Evolutionary conservation across 2,797 vertebrate genomes (phyloP).

Genomic region (Ptychobarbus kaznakovi): DNA sequence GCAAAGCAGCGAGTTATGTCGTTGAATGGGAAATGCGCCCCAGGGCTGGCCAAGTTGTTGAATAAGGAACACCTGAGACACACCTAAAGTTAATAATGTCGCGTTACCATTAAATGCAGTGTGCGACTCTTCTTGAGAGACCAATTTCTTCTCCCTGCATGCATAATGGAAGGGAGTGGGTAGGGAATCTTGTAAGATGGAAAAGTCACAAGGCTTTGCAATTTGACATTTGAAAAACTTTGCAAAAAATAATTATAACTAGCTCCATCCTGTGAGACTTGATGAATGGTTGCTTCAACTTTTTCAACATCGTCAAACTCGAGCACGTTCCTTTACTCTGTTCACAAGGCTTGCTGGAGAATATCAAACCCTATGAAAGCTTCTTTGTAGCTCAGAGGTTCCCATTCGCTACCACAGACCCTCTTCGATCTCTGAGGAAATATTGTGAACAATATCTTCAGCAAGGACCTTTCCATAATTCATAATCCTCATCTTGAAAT

Average conservation of each 20-base stretch:
- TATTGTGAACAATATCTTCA: constrained; percentile 43
- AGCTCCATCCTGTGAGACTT: constrained; percentile 40
- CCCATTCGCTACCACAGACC: constrained; percentile 16
- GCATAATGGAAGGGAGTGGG: background rate
- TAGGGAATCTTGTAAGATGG: constrained; percentile 7
- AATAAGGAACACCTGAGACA: background rate
- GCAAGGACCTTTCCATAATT: constrained; percentile 57
- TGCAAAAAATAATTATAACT: constrained; percentile 25
- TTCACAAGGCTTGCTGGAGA: constrained; percentile 22
- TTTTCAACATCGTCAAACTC: constrained; percentile 30
- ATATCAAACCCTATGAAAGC: constrained; percentile 23
- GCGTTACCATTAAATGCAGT: background rate
- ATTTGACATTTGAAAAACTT: constrained; percentile 43
- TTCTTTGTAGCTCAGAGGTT: constrained; percentile 37
- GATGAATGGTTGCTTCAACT: constrained; percentile 20
- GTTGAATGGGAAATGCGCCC: background rate
- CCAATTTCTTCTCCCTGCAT: constrained; percentile 7
- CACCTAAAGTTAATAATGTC: background rate
- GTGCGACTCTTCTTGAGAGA: background rate
- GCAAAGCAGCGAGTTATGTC: background rate
- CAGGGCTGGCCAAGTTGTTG: background rate
- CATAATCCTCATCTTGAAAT: constrained; percentile 60
- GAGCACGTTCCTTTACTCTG: constrained; percentile 19
- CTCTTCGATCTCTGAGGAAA: constrained; percentile 43
- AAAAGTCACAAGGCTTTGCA: constrained; percentile 52